Conservation (phyloP, 2,888 invertebrate genomes). For the Aphodius sticticus region DNA sequence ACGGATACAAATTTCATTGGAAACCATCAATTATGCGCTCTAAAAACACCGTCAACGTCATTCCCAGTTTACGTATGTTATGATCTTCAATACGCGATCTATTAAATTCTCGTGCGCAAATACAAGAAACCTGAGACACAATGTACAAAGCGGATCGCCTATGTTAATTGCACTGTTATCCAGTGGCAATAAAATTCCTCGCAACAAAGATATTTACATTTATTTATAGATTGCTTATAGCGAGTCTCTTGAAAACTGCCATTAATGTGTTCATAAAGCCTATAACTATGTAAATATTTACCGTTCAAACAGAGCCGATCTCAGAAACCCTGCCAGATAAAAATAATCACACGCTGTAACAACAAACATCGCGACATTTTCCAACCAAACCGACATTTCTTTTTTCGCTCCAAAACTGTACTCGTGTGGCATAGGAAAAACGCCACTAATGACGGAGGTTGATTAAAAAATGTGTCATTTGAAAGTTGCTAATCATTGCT, state of each 20-base stretch:
- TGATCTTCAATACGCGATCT: background rate
- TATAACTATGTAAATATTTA: slow-evolving; percentile 24
- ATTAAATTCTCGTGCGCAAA: background rate
- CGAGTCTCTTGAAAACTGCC: slow-evolving; percentile 15
- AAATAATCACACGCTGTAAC: background rate
- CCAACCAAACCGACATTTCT: background rate
- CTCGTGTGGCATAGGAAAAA: background rate
- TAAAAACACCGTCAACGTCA: background rate
- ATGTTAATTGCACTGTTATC: background rate
- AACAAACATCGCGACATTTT: slow-evolving; percentile 4
- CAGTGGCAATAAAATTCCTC: background rate
- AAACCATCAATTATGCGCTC: too few species aligned
- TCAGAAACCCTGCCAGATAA: background rate
- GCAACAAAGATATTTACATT: background rate
- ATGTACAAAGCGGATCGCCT: background rate
- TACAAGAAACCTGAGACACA: background rate
- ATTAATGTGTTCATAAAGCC: slow-evolving; percentile 14
- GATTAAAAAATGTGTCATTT: background rate
- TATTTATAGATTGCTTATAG: background rate
- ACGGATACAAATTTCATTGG: too few species aligned
- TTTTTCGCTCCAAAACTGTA: background rate
- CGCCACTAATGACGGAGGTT: background rate
- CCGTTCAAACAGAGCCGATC: slow-evolving; percentile 10
- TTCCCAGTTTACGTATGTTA: background rate
- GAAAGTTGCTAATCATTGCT: background rate